Conservation (phyloP, 2,888 invertebrate genomes). For the Napeogenes inachia region DNA sequence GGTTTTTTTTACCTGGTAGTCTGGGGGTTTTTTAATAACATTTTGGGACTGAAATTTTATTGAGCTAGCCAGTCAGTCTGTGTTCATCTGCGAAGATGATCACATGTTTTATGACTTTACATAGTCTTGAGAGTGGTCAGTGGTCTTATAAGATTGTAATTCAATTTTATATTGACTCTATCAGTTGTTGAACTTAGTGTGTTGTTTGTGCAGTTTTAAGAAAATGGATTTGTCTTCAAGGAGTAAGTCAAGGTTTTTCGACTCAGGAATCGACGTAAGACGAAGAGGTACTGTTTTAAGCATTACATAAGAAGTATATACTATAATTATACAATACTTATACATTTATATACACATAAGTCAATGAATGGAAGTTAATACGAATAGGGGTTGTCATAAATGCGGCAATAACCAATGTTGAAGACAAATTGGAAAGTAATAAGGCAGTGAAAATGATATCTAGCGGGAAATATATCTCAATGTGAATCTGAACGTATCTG, state of each 20-base stretch:
- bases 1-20: slow-evolving; percentile 72
- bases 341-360: slow-evolving; percentile 21
- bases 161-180: slow-evolving; percentile 25
- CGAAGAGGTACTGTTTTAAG: slow-evolving; percentile 63
- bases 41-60: slow-evolving; percentile 61
- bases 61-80: slow-evolving; percentile 74
- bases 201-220: slow-evolving; percentile 40
- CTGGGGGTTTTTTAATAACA: slow-evolving; percentile 68
- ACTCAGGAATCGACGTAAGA: slow-evolving; percentile 74
- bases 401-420: slow-evolving; percentile 69
- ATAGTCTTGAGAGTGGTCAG: slow-evolving; percentile 54
- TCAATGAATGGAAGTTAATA: slow-evolving; percentile 39
- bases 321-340: slow-evolving; percentile 13
- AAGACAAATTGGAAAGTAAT: slow-evolving; percentile 77
- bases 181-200: slow-evolving; percentile 31
- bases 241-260: slow-evolving; percentile 78
- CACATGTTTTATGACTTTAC: slow-evolving; percentile 67
- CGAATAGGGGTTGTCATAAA: slow-evolving; percentile 56
- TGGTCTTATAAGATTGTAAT: slow-evolving; percentile 40
- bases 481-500: slow-evolving; percentile 68
- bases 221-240: slow-evolving; percentile 71
- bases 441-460: slow-evolving; percentile 77
- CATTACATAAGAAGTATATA: slow-evolving; percentile 6
- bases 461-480: slow-evolving; percentile 66
- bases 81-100: slow-evolving; percentile 76